Evolutionary conservation across 2,888 invertebrate genomes (phyloP), one percentile per base, ranked within the genome.

Genomic region (Embidobia sp.): DNA sequence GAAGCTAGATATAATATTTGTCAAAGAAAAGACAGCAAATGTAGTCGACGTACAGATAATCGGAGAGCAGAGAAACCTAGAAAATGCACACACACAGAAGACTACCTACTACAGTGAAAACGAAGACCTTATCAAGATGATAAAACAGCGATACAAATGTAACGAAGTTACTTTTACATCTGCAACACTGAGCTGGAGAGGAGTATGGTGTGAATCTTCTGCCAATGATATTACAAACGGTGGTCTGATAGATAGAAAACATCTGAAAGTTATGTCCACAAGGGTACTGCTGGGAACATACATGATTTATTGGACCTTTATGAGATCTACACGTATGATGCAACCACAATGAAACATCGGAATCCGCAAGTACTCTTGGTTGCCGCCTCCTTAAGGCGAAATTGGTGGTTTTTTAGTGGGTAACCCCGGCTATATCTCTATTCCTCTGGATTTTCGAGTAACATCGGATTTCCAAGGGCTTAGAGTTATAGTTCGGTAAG

Each of bases 41-140:
- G 67, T 80, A 0, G 35, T 79, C 1, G 78, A 81, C 11, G 49
- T 55, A 0, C 79, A 80, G 31, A 55, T 79, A 0, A 48, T 81
- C 3, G 48, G 72, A 1, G 77, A 77, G 0, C 27, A 67, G 6
- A 22, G 42, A 19, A 7, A 75, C 0, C 49, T 77, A 2, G 31
- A 42, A 4, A 5, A 31, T 10, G 53, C 44, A 11, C 15, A 48
- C 11, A 1, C 15, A 7, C 3, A 19, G 7, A 63, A 63, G 11
- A 10, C 4, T 0, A 2, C 7, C 1, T 40, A 63, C 11, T 55
- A 55, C 11, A 13, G 8, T 8, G 3, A 22, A 5, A 22, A 59
- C 19, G 2, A 2, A 3, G 13, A 8, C n/a, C 19, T 35, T 1
- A 11, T 8, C 7, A 3, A 18, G 1, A 0, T 35, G 16, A 40